Base-by-base conservation (phyloP, 2,797 vertebrate genomes). In the Melanogrammus aeglefinus region DNA sequence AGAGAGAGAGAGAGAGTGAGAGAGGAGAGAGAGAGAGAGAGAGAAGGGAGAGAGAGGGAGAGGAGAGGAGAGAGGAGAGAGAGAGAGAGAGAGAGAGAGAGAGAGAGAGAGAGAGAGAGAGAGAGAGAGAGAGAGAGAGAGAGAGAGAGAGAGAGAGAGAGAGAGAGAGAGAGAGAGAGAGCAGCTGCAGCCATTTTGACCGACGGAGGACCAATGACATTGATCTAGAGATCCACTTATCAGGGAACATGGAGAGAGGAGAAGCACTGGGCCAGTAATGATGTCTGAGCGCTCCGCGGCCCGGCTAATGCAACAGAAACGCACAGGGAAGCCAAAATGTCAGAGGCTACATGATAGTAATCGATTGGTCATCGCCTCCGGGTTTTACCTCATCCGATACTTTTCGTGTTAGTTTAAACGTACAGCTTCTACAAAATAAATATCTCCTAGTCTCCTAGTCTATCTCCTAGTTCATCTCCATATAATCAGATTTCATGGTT, bases 121-220 rank as follows among this genome's bases (percentile, higher is more conserved):
- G 80, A 39, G 75, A 70, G 72, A 76, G 29, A 44, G 47, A 16
- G 29, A 24, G 41, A 39, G 36, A 3, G 1, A 73, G 13, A 39
- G 77, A 8, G 72, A 27, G 72, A 31, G 70, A 75, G 35, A 31
- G 51, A 69, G n/a, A 29, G 41, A 73, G 41, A 3, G 36, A 44
- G 8, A 27, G 27, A 70, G 51, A 74, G 77, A n/a, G 18, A 31
- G 41, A 36, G 71, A 29, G 24, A 72, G 72, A 31, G 4, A 8
- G 77, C 36, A 79, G 81, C 79, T 75, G 76, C 82, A 85, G 84
- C 77, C 83, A 82, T 88, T 92, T 89, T 79, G 90, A 88, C 83
- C 82, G 84, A 89, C 86, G 79, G 83, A 73, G 63, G 86, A 72
- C 72, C 79, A 84, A 81, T 77, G 73, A 83, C 63, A 75, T 38